Evolutionary conservation across 2,113 vertebrate genomes (phyloP).

Genomic region (Arenaria interpres): DNA sequence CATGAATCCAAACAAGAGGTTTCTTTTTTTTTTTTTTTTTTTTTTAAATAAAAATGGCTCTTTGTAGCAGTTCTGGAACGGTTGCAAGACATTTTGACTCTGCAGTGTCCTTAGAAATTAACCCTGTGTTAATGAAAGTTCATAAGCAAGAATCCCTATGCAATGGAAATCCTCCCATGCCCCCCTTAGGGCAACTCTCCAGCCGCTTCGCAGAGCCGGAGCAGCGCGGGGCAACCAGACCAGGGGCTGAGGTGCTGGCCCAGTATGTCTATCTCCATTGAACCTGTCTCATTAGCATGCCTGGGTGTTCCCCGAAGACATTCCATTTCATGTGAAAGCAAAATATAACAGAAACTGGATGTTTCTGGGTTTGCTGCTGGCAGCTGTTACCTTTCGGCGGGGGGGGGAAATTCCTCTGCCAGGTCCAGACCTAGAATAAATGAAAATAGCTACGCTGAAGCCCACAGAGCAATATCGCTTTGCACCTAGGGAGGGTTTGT

Average conservation of each 20-base stretch:
- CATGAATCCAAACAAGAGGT: slow-evolving; percentile 35
- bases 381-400: slow-evolving; percentile 67
- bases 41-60: background rate
- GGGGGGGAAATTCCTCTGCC: background rate
- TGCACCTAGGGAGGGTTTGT: slow-evolving; percentile 24
- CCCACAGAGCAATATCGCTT: slow-evolving; percentile 25
- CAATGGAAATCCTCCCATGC: slow-evolving; percentile 23
- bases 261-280: slow-evolving; percentile 49
- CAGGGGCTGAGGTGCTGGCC: slow-evolving; percentile 53
- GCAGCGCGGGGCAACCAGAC: slow-evolving; percentile 21
- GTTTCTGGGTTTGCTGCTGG: slow-evolving; percentile 69
- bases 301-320: slow-evolving; percentile 41
- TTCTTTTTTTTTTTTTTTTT: background rate
- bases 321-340: slow-evolving; percentile 56
- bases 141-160: slow-evolving; percentile 40
- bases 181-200: slow-evolving; percentile 16
- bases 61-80: slow-evolving; percentile 1
- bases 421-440: slow-evolving; percentile 40
- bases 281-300: slow-evolving; percentile 62
- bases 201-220: background rate
- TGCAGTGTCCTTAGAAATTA: slow-evolving; percentile 51
- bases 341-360: slow-evolving; percentile 72
- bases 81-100: slow-evolving; percentile 45
- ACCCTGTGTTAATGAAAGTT: slow-evolving; percentile 60
- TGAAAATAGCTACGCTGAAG: slow-evolving; percentile 12